Percentiles rank a stretch among this genome's conserved stretches.
Evolutionary conservation across 2,113 vertebrate genomes (phyloP).

Genomic region (Chroicocephalus ridibundus): DNA sequence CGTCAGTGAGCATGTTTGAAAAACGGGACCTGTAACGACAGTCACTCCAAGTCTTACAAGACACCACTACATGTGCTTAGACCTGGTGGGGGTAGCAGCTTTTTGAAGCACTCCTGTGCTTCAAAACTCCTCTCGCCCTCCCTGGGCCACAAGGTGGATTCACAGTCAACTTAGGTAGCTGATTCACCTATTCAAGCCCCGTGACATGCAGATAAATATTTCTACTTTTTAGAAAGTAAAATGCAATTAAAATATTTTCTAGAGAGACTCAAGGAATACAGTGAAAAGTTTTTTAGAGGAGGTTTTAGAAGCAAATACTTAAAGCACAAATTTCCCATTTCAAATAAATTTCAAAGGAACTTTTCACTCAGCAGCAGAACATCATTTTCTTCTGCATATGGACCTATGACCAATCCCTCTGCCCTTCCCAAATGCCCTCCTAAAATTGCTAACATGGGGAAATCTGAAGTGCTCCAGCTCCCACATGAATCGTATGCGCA

Average conservation of each 20-base stretch:
- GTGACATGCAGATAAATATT: background rate
- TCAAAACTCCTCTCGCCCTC: background rate
- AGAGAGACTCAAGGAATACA: background rate
- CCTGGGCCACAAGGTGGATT: background rate
- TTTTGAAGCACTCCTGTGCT: background rate
- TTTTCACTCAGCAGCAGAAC: background rate
- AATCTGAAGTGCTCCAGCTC: background rate
- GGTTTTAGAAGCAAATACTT: background rate
- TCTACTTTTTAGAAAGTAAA: background rate
- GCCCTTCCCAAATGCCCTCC: background rate
- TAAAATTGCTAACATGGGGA: background rate
- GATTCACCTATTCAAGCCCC: background rate
- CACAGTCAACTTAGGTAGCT: background rate
- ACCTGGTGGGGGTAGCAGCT: background rate
- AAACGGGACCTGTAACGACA: background rate
- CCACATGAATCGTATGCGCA: background rate
- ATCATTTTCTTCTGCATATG: background rate
- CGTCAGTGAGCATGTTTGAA: background rate
- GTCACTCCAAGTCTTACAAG: background rate
- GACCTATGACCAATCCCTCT: background rate
- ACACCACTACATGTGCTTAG: rapidly evolving
- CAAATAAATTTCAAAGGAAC: background rate
- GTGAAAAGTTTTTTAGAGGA: background rate
- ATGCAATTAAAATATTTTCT: background rate
- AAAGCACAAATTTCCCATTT: background rate